phyloP scores from a whole-genome alignment of 2,113 vertebrate species.

The Erinaceus europaeus region DNA sequence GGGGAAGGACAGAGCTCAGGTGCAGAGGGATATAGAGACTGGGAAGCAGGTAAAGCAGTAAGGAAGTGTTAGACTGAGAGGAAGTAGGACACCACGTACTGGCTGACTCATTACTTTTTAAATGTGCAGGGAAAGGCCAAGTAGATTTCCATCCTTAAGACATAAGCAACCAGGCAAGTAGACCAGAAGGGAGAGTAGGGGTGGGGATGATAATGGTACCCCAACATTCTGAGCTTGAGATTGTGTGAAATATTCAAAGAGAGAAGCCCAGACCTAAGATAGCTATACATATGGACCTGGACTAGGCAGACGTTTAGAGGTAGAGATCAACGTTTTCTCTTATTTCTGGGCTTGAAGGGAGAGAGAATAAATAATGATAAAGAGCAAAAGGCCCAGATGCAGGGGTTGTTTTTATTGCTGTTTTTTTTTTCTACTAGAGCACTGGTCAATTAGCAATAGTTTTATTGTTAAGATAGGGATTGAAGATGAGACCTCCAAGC shows the following conservation, averaged over 20 bases:
- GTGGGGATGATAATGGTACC: neutral
- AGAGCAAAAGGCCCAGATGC: neutral
- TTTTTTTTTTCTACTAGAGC: too few species aligned
- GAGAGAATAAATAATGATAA: neutral
- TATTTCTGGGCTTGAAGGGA: neutral
- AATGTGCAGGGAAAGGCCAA: neutral
- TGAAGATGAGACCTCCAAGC: too few species aligned
- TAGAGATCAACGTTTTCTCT: neutral
- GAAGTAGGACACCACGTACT: neutral
- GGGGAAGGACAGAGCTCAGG: neutral
- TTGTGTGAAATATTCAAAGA: neutral
- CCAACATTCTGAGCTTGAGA: constrained; percentile 9
- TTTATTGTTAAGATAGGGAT: too few species aligned
- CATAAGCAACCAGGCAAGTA: neutral
- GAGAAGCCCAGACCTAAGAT: neutral
- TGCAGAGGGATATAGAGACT: neutral
- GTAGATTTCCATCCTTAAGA: neutral
- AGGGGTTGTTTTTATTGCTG: too few species aligned
- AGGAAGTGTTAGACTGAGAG: neutral
- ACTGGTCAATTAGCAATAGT: too few species aligned
- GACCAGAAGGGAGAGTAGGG: neutral
- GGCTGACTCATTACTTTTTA: too few species aligned
- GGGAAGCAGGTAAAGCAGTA: neutral
- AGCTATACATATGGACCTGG: neutral
- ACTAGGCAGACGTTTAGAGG: neutral